Evolutionary conservation across 2,797 vertebrate species (phyloP).

Genomic region (Oryzias dopingdopingensis): DNA sequence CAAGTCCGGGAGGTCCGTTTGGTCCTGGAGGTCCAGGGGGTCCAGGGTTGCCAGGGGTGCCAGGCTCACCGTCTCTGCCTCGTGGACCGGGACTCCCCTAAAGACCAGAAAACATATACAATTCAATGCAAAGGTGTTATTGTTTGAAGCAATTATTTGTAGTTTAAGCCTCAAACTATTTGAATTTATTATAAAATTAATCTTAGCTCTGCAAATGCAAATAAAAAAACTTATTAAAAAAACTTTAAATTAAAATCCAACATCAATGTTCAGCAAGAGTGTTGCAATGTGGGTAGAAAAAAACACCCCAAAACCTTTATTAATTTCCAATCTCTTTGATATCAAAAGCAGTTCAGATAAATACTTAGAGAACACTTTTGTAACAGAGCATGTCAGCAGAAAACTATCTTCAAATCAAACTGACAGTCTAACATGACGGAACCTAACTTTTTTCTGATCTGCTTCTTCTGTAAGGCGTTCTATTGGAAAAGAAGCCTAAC

Average conservation of each 20-base stretch:
- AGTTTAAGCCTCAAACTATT: rapidly evolving
- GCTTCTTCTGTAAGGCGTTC: constrained; percentile 1
- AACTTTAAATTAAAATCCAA: no score
- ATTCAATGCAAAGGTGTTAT: background rate
- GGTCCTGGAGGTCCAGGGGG: constrained; percentile 85
- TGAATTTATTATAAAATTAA: no score
- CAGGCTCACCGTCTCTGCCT: constrained; percentile 94
- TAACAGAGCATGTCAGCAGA: constrained; percentile 27
- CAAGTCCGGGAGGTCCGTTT: constrained; percentile 83
- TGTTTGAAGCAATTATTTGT: background rate
- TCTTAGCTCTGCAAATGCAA: no score
- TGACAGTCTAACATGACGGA: constrained; percentile 7
- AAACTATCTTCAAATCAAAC: constrained; percentile 27
- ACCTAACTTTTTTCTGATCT: constrained; percentile 1
- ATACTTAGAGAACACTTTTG: constrained; percentile 26
- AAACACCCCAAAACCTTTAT: background rate
- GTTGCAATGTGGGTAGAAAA: no score
- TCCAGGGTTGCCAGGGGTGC: constrained; percentile 92
- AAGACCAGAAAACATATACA: constrained; percentile 2
- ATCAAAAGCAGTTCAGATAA: constrained; percentile 18
- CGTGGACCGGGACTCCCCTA: constrained; percentile 87
- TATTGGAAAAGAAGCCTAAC: background rate
- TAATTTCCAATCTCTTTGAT: constrained; percentile 17
- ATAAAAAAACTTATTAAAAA: no score
- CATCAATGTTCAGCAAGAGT: no score